phyloP scores from a whole-genome alignment of 2,888 invertebrate species.

The Polydrusus cervinus region DNA sequence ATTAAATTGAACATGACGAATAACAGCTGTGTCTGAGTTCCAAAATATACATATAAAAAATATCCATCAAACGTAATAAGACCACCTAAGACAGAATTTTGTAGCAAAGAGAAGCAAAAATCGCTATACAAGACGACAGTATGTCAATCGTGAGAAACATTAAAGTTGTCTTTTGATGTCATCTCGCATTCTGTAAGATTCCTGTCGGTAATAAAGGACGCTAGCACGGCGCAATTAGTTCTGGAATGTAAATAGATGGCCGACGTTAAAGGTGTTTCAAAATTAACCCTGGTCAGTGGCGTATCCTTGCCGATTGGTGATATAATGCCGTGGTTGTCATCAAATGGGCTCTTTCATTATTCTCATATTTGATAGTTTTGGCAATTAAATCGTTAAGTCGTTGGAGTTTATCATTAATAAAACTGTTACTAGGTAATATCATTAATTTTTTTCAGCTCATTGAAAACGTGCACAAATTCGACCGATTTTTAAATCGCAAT shows the following conservation, averaged over 20 bases:
- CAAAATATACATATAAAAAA: too few relatives aligned
- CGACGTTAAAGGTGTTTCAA: slow-evolving; percentile 37
- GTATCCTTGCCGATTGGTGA: neutral
- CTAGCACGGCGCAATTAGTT: slow-evolving; percentile 54
- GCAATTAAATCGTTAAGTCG: too few relatives aligned
- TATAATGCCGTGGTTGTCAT: too few relatives aligned
- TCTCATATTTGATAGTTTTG: too few relatives aligned
- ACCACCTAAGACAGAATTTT: slow-evolving; percentile 19
- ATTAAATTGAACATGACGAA: too few relatives aligned
- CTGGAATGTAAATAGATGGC: slow-evolving; percentile 54
- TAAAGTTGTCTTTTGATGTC: slow-evolving; percentile 50
- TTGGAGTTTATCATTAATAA: too few relatives aligned
- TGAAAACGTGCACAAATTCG: too few relatives aligned
- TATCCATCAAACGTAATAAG: neutral
- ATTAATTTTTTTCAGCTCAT: too few relatives aligned
- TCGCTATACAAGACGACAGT: slow-evolving; percentile 30
- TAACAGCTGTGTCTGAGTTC: too few relatives aligned
- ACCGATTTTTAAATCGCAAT: too few relatives aligned
- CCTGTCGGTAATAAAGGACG: slow-evolving; percentile 51
- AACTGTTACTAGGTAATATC: too few relatives aligned
- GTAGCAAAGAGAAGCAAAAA: slow-evolving; percentile 6
- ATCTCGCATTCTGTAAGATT: slow-evolving; percentile 48
- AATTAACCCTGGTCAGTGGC: slow-evolving; percentile 37
- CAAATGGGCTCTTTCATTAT: too few relatives aligned
- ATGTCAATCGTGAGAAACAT: slow-evolving; percentile 53